phyloP scores from a whole-genome alignment of 2,797 vertebrate species.

The Hippocampus kuda region DNA sequence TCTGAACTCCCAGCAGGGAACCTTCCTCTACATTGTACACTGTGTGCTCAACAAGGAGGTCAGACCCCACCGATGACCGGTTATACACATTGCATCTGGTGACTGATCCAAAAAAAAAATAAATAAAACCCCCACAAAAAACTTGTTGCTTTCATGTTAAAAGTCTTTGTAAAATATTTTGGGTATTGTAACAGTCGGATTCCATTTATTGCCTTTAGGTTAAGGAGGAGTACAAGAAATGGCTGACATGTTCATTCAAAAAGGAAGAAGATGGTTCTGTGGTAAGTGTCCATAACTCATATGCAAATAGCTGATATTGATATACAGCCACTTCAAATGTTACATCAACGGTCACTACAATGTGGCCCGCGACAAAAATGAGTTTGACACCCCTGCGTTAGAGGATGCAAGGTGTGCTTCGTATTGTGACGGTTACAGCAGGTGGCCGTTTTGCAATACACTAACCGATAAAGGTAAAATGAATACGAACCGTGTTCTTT shows the following conservation, averaged over 20 bases:
- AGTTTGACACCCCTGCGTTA: too few species aligned
- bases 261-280: constrained; percentile 10
- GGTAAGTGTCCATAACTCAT: constrained; percentile 24
- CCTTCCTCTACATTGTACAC: constrained; percentile 62
- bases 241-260: constrained; percentile 26
- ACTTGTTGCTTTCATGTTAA: too few species aligned
- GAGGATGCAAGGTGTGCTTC: background rate
- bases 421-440: background rate
- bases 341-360: too few species aligned
- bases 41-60: constrained; percentile 65
- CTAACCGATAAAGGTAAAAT: background rate
- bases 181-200: too few species aligned
- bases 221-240: constrained; percentile 40
- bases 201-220: constrained; percentile 19
- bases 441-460: background rate
- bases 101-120: too few species aligned
- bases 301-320: too few species aligned
- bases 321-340: too few species aligned
- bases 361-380: too few species aligned
- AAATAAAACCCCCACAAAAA: too few species aligned
- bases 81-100: background rate
- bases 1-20: constrained; percentile 65
- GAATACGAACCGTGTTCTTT: constrained; percentile 6
- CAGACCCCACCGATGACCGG: background rate
- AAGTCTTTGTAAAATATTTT: too few species aligned